These are phyloP conservation scores for Progne subis DNA, from an alignment of 2,113 vertebrate genomes.

Conservation along the genomic window DNA sequence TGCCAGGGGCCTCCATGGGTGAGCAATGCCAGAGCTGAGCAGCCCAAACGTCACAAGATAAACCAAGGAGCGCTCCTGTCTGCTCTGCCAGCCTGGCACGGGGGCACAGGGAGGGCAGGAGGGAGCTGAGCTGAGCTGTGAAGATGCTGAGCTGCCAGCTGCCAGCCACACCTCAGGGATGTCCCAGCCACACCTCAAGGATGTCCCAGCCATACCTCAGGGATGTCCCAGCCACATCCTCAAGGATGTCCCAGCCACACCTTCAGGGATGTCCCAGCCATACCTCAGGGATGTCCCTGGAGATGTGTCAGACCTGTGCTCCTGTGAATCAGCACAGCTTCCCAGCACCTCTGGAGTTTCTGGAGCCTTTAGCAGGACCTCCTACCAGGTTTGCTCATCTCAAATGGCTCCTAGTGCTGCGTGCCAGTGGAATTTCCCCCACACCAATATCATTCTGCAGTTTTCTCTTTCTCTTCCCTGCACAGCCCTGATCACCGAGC, in stretches of 20 bases:
- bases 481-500: neutral
- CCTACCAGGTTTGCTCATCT: neutral
- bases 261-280: no score
- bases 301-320: neutral
- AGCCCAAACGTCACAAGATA: neutral
- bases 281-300: no score
- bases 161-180: neutral
- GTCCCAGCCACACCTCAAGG: no score
- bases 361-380: neutral
- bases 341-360: neutral
- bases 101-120: fast-evolving
- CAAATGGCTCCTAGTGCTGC: fast-evolving
- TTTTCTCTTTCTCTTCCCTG: neutral
- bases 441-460: neutral
- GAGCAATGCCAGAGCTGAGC: neutral
- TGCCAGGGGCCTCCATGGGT: fast-evolving
- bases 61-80: neutral
- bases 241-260: no score
- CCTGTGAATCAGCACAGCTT: neutral
- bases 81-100: neutral
- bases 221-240: no score
- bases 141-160: neutral
- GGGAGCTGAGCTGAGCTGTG: neutral
- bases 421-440: no score
- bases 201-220: no score